A percentile compares a stretch with the other conserved stretches of the same genome.
Evolutionary conservation across 2,888 invertebrate genomes (phyloP).

Genomic region (Asteroscopus sphinx): DNA sequence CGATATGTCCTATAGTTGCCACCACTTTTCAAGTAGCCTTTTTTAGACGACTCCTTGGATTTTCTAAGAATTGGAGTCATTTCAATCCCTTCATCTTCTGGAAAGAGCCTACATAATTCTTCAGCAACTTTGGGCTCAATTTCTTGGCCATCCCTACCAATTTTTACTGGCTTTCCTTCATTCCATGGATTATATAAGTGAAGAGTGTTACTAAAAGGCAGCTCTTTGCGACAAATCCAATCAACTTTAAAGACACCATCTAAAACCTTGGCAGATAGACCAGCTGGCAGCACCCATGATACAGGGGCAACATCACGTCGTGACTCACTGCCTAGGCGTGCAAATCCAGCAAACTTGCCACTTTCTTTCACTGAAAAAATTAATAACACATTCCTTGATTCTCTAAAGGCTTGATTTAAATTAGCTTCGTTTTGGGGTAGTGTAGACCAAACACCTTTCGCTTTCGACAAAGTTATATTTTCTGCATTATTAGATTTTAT

Average conservation of each 20-base stretch:
- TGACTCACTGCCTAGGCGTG: constrained; percentile 96
- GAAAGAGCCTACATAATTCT: constrained; percentile 97
- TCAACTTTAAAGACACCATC: constrained; percentile 99
- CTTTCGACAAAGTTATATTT: constrained; percentile 98
- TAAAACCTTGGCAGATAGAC: constrained; percentile 96
- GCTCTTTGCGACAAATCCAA: constrained; percentile 98
- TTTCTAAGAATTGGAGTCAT: constrained; percentile 96
- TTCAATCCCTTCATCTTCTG: constrained; percentile 97
- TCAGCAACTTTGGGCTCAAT: constrained; percentile 98
- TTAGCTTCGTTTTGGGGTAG: constrained; percentile 99
- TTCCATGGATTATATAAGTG: constrained; percentile 99
- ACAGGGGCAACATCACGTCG: constrained; percentile 96
- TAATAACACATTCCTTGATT: constrained; percentile 97
- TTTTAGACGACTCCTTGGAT: constrained; percentile 95
- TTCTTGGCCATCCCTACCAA: constrained; percentile 99
- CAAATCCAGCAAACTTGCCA: constrained; percentile 98
- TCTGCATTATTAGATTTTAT: constrained; percentile 99
- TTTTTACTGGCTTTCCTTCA: constrained; percentile 99
- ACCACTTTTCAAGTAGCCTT: constrained; percentile 88
- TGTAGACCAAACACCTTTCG: constrained; percentile 99
- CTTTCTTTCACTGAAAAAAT: constrained; percentile 99
- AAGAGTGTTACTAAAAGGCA: constrained; percentile 97
- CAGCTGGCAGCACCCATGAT: constrained; percentile 98
- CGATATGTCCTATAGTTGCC: constrained; percentile 86
- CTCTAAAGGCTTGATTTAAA: constrained; percentile 97